Evolutionary conservation across 2,113 vertebrate species (phyloP).

Genomic region (Columba livia): DNA sequence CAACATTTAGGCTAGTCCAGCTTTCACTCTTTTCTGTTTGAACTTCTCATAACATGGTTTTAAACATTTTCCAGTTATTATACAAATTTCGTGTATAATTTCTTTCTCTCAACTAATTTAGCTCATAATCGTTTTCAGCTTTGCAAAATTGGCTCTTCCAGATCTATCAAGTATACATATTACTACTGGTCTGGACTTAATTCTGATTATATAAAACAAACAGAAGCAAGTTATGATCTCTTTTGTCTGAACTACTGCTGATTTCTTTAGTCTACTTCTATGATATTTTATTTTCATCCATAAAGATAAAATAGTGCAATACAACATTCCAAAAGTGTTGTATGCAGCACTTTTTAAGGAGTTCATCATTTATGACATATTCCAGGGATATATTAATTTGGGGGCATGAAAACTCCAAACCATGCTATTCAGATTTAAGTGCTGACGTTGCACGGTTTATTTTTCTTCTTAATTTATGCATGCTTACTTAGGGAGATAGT

Average conservation of each 20-base stretch:
- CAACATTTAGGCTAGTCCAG: background rate
- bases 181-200: conserved; percentile 29
- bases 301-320: background rate
- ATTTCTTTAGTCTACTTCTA: background rate
- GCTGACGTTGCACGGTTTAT: conserved; percentile 36
- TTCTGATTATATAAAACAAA: conserved; percentile 27
- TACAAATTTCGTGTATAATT: conserved; percentile 51
- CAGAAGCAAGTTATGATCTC: conserved; percentile 17
- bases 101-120: conserved; percentile 50
- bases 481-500: background rate
- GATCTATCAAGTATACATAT: conserved; percentile 16
- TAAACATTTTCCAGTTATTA: conserved; percentile 44
- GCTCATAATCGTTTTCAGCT: conserved; percentile 60
- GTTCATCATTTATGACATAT: conserved; percentile 17
- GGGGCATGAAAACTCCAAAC: conserved; percentile 10
- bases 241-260: conserved; percentile 21
- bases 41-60: conserved; percentile 36
- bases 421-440: background rate
- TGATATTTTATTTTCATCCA: background rate
- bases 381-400: conserved; percentile 36
- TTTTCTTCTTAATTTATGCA: conserved; percentile 15
- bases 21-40: background rate
- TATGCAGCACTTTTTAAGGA: conserved; percentile 39
- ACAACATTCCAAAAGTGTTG: background rate
- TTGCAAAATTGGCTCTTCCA: conserved; percentile 35